phyloP scores from a whole-genome alignment of 2,888 invertebrate genomes.

The Cosmia pyralina region DNA sequence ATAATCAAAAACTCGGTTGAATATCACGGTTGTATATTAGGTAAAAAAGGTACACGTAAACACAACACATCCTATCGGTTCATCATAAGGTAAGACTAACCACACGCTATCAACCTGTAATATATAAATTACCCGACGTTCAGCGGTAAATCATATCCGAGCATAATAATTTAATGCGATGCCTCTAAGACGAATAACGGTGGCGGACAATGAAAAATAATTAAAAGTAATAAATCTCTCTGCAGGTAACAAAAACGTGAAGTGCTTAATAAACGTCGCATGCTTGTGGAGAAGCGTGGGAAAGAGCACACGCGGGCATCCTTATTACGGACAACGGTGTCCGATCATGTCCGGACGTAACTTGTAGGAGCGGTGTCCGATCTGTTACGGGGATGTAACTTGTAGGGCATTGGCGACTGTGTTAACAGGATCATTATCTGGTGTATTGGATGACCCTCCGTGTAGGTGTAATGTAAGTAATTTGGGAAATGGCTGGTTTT shows the following conservation, averaged over 20 bases:
- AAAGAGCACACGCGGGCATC: slow-evolving; percentile 75
- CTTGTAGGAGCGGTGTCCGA: slow-evolving; percentile 61
- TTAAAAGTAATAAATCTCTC: slow-evolving; percentile 90
- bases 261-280: slow-evolving; percentile 89
- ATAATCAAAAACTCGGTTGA: background rate
- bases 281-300: slow-evolving; percentile 85
- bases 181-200: slow-evolving; percentile 83
- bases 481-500: slow-evolving; percentile 34
- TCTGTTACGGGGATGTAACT: slow-evolving; percentile 44
- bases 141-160: slow-evolving; percentile 81
- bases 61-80: slow-evolving; percentile 36
- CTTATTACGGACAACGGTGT: slow-evolving; percentile 66
- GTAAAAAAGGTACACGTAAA: slow-evolving; percentile 10
- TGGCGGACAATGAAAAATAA: slow-evolving; percentile 89
- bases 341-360: slow-evolving; percentile 54
- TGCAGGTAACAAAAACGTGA: slow-evolving; percentile 89
- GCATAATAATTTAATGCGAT: slow-evolving; percentile 85
- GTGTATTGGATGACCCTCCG: slow-evolving; percentile 23
- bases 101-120: slow-evolving; percentile 53
- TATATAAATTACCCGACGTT: slow-evolving; percentile 76
- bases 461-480: slow-evolving; percentile 34
- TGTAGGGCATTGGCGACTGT: slow-evolving; percentile 33
- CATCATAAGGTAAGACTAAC: slow-evolving; percentile 28
- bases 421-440: slow-evolving; percentile 57
- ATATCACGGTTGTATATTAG: background rate